Evolutionary conservation across 2,113 vertebrate genomes (phyloP), one percentile per base, ranked within the genome.

Genomic region (Cyprinodon variegatus): DNA sequence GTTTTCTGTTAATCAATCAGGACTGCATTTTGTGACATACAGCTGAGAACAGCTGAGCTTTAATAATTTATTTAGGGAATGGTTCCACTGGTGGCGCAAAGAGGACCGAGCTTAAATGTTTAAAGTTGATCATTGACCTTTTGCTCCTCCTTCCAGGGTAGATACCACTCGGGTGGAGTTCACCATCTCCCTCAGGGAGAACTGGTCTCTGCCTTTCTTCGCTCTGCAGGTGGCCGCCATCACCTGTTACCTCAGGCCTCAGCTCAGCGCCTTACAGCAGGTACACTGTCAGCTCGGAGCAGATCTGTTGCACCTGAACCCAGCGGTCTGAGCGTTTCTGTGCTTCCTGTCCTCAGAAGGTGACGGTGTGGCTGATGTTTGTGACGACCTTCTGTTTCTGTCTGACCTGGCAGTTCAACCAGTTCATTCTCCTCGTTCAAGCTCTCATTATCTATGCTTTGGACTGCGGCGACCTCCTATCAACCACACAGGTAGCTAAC

Each of bases 131-230:
- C 3, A 10, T 40, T 15, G 20, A 4, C 36, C 48, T 8, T 60
- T n/a, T 40, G 12, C 20, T 65, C 12, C 29, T 66, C 81, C 88
- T 65, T 90, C 69, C 94, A 99, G 98, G 92, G 84, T 96, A 61
- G 98, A 99, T 80, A 98, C 98, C 7, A 99, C 97, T 48, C 95
- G 98, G 67, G 97, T 98, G 41, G 98, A 99, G 89, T 99, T 99
- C 89, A 99, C 97, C 86, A 96, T 99, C 90, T 97, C 98, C 7
- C 94, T 99, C 70, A 94, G 98, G 89, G 98, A 99, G 93, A 99
- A 99, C 88, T 99, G 98, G 98, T 97, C 98, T 1, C 81, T 99
- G 68, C 98, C 98, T 0, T 98, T 99, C 93, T 95, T 99, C 64
- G 97, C 97, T 0, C 91, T 98, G 82, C 97, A 99, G 87, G 94